These are phyloP conservation scores for Heteromormyrus szaboi DNA, from an alignment of 2,797 vertebrate genomes.

Conservation along the genomic window DNA sequence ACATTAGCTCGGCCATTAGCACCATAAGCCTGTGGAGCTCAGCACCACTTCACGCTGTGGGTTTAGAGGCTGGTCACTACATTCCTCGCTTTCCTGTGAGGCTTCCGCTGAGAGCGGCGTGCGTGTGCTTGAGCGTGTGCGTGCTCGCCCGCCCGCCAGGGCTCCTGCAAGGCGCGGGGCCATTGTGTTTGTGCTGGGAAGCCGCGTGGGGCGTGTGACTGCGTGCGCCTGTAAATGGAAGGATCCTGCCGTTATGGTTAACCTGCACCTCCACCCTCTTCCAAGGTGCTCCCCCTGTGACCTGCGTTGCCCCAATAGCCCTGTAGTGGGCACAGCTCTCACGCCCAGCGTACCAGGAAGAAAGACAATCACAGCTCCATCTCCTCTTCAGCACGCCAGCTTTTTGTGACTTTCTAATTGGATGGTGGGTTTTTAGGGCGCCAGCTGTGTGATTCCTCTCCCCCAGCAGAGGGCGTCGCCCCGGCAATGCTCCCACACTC, in stretches of 20 bases:
- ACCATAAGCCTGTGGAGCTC: slow-evolving; percentile 37
- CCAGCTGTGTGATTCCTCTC: neutral
- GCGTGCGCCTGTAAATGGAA: slow-evolving; percentile 33
- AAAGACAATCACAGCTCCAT: neutral
- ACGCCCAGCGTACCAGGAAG: neutral
- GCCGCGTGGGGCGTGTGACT: neutral
- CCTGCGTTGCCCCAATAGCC: neutral
- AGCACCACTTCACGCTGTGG: slow-evolving; percentile 44
- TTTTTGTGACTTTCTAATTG: neutral
- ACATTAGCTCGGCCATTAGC: slow-evolving; percentile 31
- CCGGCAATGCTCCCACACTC: neutral
- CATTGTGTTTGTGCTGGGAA: slow-evolving; percentile 19
- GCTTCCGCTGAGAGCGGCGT: slow-evolving; percentile 39
- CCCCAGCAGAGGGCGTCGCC: neutral
- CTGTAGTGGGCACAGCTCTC: neutral
- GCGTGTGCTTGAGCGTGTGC: slow-evolving; percentile 7
- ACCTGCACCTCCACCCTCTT: neutral
- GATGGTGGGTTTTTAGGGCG: neutral
- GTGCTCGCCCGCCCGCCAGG: neutral
- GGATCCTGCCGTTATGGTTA: slow-evolving; percentile 20
- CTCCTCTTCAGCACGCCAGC: neutral
- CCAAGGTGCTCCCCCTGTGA: neutral
- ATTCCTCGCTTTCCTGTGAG: slow-evolving; percentile 59
- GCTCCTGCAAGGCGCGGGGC: neutral
- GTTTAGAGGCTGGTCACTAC: slow-evolving; percentile 62